Evolutionary conservation across 1,140 invertebrate species (phyloP).

Genomic region (Drosophila lowei): DNA sequence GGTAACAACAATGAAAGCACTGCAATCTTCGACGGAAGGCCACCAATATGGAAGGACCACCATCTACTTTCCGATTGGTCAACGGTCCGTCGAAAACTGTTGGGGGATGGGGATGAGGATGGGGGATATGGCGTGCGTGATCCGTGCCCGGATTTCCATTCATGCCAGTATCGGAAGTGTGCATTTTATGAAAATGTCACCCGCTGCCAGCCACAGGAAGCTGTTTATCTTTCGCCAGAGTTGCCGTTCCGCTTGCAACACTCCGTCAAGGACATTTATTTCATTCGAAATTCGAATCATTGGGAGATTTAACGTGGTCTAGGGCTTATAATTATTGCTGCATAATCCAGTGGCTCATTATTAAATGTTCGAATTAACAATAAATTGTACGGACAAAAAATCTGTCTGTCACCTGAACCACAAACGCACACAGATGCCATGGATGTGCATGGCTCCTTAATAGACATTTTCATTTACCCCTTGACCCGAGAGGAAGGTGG

Average conservation of each 20-base stretch:
- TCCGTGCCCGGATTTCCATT: slow-evolving; percentile 45
- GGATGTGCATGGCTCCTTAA: slow-evolving; percentile 30
- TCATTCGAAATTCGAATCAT: neutral
- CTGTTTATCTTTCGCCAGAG: slow-evolving; percentile 52
- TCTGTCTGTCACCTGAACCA: slow-evolving; percentile 31
- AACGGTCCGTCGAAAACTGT: neutral
- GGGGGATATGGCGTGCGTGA: neutral
- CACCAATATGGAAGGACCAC: too few relatives aligned
- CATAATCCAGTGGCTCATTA: slow-evolving; percentile 67
- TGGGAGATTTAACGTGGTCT: slow-evolving; percentile 3
- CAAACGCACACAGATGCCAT: slow-evolving; percentile 1
- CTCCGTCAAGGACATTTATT: neutral
- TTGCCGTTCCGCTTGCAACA: neutral
- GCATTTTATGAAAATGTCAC: slow-evolving; percentile 60
- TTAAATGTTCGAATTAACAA: slow-evolving; percentile 45
- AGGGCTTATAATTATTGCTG: slow-evolving; percentile 54
- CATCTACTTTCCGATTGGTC: too few relatives aligned
- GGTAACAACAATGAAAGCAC: too few relatives aligned
- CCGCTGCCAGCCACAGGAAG: slow-evolving; percentile 48
- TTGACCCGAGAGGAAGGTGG: slow-evolving; percentile 7
- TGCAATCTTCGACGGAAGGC: too few relatives aligned
- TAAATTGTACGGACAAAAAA: slow-evolving; percentile 21
- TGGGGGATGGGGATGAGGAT: neutral
- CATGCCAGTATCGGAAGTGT: slow-evolving; percentile 51
- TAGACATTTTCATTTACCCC: slow-evolving; percentile 60